These are phyloP conservation scores for Fabriciana adippe DNA, from an alignment of 2,888 invertebrate genomes.

Conservation along the genomic window DNA sequence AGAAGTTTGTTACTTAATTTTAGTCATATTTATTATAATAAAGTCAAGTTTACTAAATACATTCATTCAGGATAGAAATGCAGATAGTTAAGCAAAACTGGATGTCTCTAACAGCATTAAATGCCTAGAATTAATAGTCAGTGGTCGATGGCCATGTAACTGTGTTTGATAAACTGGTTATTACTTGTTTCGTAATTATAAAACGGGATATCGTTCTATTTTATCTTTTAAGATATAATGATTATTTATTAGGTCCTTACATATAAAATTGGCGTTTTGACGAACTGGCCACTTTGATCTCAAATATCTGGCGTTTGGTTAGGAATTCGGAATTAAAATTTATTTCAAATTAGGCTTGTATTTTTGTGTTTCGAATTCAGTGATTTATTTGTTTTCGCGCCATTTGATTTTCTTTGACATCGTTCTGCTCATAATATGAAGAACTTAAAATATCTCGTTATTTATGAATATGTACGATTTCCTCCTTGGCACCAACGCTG, in stretches of 20 bases:
- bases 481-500: too few relatives aligned
- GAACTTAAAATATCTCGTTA: too few relatives aligned
- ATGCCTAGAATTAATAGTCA: conserved; percentile 19
- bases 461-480: too few relatives aligned
- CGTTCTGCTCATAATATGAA: too few relatives aligned
- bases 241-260: conserved; percentile 1
- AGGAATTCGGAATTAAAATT: neutral
- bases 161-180: conserved; percentile 27
- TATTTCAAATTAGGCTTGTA: too few relatives aligned
- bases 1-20: too few relatives aligned
- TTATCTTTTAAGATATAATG: conserved; percentile 7
- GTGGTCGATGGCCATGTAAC: conserved; percentile 21
- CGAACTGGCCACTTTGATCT: too few relatives aligned
- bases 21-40: neutral
- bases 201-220: conserved; percentile 17
- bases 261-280: neutral
- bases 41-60: neutral
- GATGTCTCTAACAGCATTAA: conserved; percentile 21
- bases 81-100: conserved; percentile 23
- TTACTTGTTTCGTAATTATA: conserved; percentile 9
- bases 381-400: too few relatives aligned
- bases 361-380: too few relatives aligned
- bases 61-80: neutral
- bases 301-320: neutral
- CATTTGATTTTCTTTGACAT: too few relatives aligned